Percentiles rank a stretch among this genome's conserved stretches.
These are phyloP conservation scores for Euzetes globulus DNA, from an alignment of 2,888 invertebrate species.

Conservation along the genomic window DNA sequence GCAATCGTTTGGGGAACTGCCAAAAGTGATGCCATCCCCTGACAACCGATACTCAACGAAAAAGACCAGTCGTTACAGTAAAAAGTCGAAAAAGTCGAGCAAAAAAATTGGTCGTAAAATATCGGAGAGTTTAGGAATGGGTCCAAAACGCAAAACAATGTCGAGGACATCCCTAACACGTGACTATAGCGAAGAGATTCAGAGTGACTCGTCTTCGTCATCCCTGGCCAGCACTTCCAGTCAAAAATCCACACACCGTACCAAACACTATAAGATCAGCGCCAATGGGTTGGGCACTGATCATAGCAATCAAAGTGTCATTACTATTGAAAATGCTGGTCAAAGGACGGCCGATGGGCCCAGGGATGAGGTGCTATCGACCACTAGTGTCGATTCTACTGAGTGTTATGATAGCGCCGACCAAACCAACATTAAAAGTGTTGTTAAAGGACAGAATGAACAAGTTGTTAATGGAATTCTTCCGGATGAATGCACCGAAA, in stretches of 20 bases:
- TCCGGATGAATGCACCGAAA: too few species aligned
- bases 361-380: too few species aligned
- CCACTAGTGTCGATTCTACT: too few species aligned
- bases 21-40: slow-evolving; percentile 17
- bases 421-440: too few species aligned
- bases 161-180: neutral
- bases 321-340: too few species aligned
- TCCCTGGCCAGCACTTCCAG: neutral
- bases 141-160: neutral
- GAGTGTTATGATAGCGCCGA: too few species aligned
- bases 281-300: too few species aligned
- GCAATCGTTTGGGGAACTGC: neutral
- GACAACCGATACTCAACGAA: neutral
- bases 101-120: neutral
- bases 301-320: too few species aligned
- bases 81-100: neutral
- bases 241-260: neutral
- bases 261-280: neutral
- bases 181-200: neutral
- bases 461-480: too few species aligned
- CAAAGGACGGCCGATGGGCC: too few species aligned
- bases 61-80: too few species aligned
- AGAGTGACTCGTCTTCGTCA: neutral
- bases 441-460: too few species aligned
- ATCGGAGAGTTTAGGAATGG: neutral